phyloP scores from a whole-genome alignment of 2,113 vertebrate genomes.

The Centropus bengalensis region DNA sequence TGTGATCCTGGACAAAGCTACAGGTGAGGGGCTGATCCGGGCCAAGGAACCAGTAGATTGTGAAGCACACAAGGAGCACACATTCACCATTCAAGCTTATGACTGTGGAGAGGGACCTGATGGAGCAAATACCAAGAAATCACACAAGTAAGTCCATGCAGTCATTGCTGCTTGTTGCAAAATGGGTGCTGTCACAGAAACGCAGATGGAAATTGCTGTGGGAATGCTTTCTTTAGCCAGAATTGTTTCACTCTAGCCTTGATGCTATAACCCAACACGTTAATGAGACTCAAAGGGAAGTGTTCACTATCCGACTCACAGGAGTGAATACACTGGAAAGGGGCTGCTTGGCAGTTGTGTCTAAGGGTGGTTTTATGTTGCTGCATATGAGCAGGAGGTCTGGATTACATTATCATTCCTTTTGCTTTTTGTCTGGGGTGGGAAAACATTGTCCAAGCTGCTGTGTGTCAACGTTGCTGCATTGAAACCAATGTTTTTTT shows the following conservation, averaged over 20 bases:
- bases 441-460: neutral
- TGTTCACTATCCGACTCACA: neutral
- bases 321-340: neutral
- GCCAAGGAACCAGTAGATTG: conserved; percentile 96
- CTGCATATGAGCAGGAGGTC: neutral
- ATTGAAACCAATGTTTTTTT: neutral
- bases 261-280: neutral
- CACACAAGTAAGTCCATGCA: conserved; percentile 89
- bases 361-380: neutral
- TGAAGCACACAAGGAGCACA: conserved; percentile 95
- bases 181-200: neutral
- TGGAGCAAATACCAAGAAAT: conserved; percentile 95
- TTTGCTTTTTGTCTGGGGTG: neutral
- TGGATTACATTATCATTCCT: neutral
- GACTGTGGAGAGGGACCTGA: conserved; percentile 97
- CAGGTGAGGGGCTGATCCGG: conserved; percentile 94
- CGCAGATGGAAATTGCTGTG: neutral
- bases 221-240: neutral
- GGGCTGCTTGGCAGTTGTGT: neutral
- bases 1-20: conserved; percentile 94
- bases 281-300: neutral
- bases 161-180: neutral
- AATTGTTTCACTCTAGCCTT: neutral
- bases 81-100: conserved; percentile 97
- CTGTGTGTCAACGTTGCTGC: neutral